A percentile compares a stretch with the other conserved stretches of the same genome.
These are phyloP conservation scores for Lamellibrachia satsuma DNA, from an alignment of 2,888 invertebrate genomes.

Conservation along the genomic window DNA sequence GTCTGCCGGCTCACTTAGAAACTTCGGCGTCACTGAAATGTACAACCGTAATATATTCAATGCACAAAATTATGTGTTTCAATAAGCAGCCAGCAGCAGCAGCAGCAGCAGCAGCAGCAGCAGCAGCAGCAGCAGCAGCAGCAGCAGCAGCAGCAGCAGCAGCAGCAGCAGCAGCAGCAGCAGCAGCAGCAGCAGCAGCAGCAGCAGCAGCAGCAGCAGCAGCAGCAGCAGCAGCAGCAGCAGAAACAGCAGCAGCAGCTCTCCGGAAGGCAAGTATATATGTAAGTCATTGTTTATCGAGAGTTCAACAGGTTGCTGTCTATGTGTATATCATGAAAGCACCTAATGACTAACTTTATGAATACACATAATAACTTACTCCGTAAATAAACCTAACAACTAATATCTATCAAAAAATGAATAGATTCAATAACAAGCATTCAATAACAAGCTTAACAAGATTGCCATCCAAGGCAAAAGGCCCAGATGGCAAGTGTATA, in stretches of 20 bases:
- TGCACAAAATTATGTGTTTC: no score
- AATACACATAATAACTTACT: neutral
- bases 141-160: no score
- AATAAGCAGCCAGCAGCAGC: no score
- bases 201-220: no score
- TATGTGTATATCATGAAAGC: neutral
- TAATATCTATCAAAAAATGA: neutral
- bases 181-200: no score
- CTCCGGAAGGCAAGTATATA: neutral
- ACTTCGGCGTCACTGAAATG: conserved; percentile 6
- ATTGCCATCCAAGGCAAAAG: neutral
- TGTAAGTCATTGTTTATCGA: neutral
- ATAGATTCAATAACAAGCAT: neutral
- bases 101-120: no score
- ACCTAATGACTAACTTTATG: neutral
- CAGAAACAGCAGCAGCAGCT: no score
- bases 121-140: no score
- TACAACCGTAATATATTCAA: neutral
- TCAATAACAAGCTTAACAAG: no score
- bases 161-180: no score
- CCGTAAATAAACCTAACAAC: neutral
- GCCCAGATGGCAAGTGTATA: no score
- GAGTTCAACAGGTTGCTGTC: neutral
- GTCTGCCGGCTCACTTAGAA: neutral
- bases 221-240: no score